Conservation (phyloP, 2,888 invertebrate species). For the Lycaena phlaeas region DNA sequence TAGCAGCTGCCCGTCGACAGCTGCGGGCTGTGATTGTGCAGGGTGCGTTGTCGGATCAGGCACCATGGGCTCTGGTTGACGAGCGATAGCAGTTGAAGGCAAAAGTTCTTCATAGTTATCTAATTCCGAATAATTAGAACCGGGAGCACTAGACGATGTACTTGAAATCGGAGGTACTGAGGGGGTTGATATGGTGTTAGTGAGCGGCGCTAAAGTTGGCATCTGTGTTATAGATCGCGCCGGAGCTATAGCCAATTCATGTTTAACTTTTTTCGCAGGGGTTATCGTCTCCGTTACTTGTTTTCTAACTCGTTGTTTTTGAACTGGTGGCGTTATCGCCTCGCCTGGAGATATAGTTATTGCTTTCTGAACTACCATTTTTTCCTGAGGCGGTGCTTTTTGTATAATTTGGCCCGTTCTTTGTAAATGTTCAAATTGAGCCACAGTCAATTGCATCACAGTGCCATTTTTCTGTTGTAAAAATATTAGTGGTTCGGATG, state of each 20-base stretch:
- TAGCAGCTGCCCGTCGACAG: slow-evolving; percentile 77
- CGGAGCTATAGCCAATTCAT: slow-evolving; percentile 42
- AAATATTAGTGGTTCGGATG: slow-evolving; percentile 54
- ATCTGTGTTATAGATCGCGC: slow-evolving; percentile 27
- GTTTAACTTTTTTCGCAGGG: slow-evolving; percentile 46
- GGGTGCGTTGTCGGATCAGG: slow-evolving; percentile 27
- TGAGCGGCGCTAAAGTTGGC: slow-evolving; percentile 35
- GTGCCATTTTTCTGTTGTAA: slow-evolving; percentile 63
- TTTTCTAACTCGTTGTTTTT: slow-evolving; percentile 42
- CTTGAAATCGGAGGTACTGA: slow-evolving; percentile 30
- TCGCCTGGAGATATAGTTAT: slow-evolving; percentile 38
- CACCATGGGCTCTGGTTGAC: slow-evolving; percentile 33
- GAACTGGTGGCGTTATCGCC: slow-evolving; percentile 27
- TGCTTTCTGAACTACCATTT: slow-evolving; percentile 44
- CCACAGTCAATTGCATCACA: slow-evolving; percentile 60
- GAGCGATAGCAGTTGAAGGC: slow-evolving; percentile 58
- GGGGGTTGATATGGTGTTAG: slow-evolving; percentile 25
- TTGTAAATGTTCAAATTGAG: slow-evolving; percentile 66
- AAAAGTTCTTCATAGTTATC: slow-evolving; percentile 62
- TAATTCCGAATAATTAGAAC: slow-evolving; percentile 37
- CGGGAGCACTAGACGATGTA: slow-evolving; percentile 30
- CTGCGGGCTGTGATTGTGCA: slow-evolving; percentile 41
- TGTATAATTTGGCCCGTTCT: slow-evolving; percentile 61
- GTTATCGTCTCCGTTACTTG: slow-evolving; percentile 33
- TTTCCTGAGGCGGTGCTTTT: slow-evolving; percentile 42